Evolutionary conservation across 2,888 invertebrate genomes (phyloP), one percentile per base, ranked within the genome.

Genomic region (Leptodirus hochenwartii): DNA sequence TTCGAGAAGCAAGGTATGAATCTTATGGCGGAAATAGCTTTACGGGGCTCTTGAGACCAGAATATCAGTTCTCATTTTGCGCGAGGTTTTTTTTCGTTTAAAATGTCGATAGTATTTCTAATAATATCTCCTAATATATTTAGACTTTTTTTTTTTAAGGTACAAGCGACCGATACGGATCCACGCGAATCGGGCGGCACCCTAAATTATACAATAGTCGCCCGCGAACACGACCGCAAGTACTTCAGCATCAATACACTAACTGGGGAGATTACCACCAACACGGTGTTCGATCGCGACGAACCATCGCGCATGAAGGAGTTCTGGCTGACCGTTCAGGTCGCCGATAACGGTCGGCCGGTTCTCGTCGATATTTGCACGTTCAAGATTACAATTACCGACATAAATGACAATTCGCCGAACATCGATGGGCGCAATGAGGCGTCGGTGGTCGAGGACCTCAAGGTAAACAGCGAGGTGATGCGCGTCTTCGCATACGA

Each of bases 401-500:
- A 95, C 56, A 73, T 87, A 48, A 96, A 96, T 58, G 95, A 96
- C 54, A 93, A 93, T 49, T 61, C 58, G 10, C 81, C 81, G 4
- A 69, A 73, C 41, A 78, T 80, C 57, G 80, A 81, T 51, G 75
- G 75, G 33, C 27, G n/a, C 20, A n/a, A 68, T 53, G 62, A 56
- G 47, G 81, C 82, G 55, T 77, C 78, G 36, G 78, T 87, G 41
- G 79, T 84, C 31, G 78, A 79, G 62, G 85, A 87, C 56, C 62
- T 75, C 42, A 61, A 64, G 34, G 64, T 69, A 35, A 70, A 66
- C 10, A 60, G 67, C 31, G 77, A 79, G 49, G 81, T 88, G 37
- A 81, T 85, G 78, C 66, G 81, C 50, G 80, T 90, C 50, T 85
- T 88, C 34, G 88, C 90, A 10, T 87, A 85, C 16, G 90, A 88